Base-by-base conservation (phyloP, 1,140 invertebrate species). In the Scaptodrosophila lebanonensis region DNA sequence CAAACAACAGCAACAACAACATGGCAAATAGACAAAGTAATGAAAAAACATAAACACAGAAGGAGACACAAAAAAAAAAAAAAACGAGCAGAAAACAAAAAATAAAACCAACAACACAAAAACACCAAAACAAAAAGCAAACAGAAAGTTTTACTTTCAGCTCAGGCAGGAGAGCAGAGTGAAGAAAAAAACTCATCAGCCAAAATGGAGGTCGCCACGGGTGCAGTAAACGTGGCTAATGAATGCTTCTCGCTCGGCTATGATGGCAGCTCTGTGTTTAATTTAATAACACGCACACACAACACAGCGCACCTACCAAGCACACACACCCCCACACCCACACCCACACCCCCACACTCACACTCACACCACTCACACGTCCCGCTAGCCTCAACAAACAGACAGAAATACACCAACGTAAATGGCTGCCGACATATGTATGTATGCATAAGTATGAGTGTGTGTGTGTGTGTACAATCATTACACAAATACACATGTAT, bases 151-250 rank as follows among this genome's bases (percentile, higher is more conserved):
- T n/a, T n/a, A n/a, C n/a, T n/a, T n/a, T n/a, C n/a, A n/a, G n/a
- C n/a, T n/a, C n/a, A 51, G 22, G 3, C 42, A n/a, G 8, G 29
- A 11, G 7, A 11, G 18, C 4, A 48, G 38, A 33, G n/a, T n/a
- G n/a, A 15, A 52, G 42, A 38, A 36, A 73, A 73, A 83, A 83
- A 82, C 75, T 82, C 75, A 82, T 82, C 75, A 82, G 66, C 38
- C 48, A 59, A 79, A 82, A 82, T 82, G 75, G 75, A 75, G 75
- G 76, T 82, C 75, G 75, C 69, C 75, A 75, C 70, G 75, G 75
- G 75, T 82, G 75, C 75, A 82, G 75, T 82, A 82, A 82, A 82
- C 75, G 75, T 82, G 76, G 75, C 75, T 82, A 82, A 82, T 82
- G 76, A 82, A 82, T 82, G 75, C 75, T 82, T 82, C 83, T 75